Base-by-base conservation (phyloP, 2,888 invertebrate genomes). In the Stenolophus ochropezus region DNA sequence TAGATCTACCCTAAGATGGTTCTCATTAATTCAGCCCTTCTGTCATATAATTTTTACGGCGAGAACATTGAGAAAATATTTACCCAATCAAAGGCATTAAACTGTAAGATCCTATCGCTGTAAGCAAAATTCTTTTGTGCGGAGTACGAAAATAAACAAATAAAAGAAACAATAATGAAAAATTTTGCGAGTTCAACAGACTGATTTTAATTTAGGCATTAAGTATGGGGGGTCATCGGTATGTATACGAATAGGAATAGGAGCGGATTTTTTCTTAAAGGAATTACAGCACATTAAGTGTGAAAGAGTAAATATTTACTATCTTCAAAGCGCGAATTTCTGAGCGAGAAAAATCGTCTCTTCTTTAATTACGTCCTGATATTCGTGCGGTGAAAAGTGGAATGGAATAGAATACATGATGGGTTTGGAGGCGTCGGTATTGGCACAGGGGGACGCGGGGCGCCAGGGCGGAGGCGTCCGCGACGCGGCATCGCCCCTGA, bases 331-430 rank as follows among this genome's bases (percentile, higher is more conserved):
- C 47, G 23, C 47, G 23, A 47, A 73, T 73, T 47, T 73, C 73
- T 11, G 27, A n/a, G 65, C 47, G 49, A 49, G 42, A 73, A 73
- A 73, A 73, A 73, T 49, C 49, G 73, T 73, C 47, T 47, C 73
- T 73, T 73, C 73, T 73, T 73, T 73, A 73, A 73, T 73, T 73
- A 49, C 73, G 47, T 73, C 49, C 73, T 73, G 73, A 73, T 73
- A 73, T 73, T 73, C 73, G 49, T 73, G 73, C 73, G 73, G 73
- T 73, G 71, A 73, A 73, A 73, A 33, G 65, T 33, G 73, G 47
- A 33, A 47, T 49, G 47, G 73, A 73, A 49, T 21, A 49, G 73
- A 73, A 73, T 73, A 73, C 49, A 73, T 49, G 73, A 73, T 73
- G 11, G 65, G 16, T 69, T 69, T 5, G 65, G 65, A 27, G 14